phyloP scores from a whole-genome alignment of 92 coral and sea anemone genomes.

The Bergia sp. region DNA sequence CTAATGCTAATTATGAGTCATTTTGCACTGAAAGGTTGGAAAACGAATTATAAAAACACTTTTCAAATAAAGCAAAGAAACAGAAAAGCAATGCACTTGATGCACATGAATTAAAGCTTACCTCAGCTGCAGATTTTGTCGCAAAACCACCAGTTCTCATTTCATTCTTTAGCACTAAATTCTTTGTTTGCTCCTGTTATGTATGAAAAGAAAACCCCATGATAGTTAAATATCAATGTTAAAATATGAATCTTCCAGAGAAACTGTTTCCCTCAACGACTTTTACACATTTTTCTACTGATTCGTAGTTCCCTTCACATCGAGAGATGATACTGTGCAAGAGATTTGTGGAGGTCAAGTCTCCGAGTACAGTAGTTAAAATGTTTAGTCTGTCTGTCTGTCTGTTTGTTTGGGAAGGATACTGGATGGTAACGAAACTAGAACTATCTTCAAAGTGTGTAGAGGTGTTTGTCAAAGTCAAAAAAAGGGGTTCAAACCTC shows the following conservation, averaged over 20 bases:
- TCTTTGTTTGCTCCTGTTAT: constrained; percentile 89
- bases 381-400: too few species aligned
- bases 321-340: too few species aligned
- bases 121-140: constrained; percentile 89
- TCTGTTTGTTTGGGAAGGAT: too few species aligned
- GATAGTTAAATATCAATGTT: not conserved
- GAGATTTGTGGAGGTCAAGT: too few species aligned
- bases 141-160: constrained; percentile 90
- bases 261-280: not conserved
- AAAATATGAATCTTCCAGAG: not conserved
- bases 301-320: not conserved
- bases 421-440: too few species aligned
- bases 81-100: too few species aligned
- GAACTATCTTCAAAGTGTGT: too few species aligned
- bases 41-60: too few species aligned
- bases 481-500: constrained; percentile 57
- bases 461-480: not conserved
- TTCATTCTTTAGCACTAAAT: constrained; percentile 77
- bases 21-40: too few species aligned
- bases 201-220: not conserved
- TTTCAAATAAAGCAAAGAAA: too few species aligned
- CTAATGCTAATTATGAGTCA: too few species aligned
- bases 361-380: too few species aligned
- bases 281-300: not conserved
- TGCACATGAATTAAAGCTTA: constrained; percentile 28